Evolutionary conservation across 92 coral and sea anemone species (phyloP).

Genomic region (Galaxea fascicularis): DNA sequence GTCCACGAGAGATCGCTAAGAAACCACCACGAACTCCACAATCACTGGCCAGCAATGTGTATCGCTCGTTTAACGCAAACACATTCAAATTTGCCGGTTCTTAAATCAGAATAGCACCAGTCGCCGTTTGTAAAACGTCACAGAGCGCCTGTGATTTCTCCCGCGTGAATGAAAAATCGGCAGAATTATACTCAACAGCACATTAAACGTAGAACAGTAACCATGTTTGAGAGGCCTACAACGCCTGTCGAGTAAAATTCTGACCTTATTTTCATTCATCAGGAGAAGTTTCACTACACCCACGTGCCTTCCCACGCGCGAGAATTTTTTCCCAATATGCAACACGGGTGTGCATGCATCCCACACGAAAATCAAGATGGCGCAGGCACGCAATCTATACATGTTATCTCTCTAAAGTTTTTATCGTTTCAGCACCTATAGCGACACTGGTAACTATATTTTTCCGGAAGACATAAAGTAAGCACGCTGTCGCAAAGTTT

Average conservation of each 20-base stretch:
- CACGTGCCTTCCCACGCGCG: slow-evolving; percentile 45
- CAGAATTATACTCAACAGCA: slow-evolving; percentile 21
- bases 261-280: slow-evolving; percentile 39
- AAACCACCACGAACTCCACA: slow-evolving; percentile 27
- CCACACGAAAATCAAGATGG: slow-evolving; percentile 47
- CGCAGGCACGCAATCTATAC: not conserved
- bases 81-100: slow-evolving; percentile 77
- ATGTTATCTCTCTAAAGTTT: no score
- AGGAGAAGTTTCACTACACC: not conserved
- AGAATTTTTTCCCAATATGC: slow-evolving; percentile 20
- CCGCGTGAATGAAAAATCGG: slow-evolving; percentile 45
- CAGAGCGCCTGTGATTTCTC: not conserved
- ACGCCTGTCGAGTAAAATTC: slow-evolving; percentile 41
- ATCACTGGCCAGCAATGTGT: not conserved
- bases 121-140: not conserved
- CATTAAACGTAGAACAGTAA: not conserved
- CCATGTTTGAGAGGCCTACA: slow-evolving; percentile 18
- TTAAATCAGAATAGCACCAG: not conserved
- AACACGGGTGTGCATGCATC: not conserved
- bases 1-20: slow-evolving; percentile 1
- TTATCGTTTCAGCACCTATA: not conserved
- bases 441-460: not conserved
- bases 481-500: not conserved
- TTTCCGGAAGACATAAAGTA: not conserved
- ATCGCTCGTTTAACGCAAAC: slow-evolving; percentile 10